Evolutionary conservation across 2,888 invertebrate species (phyloP), one percentile per base, ranked within the genome.

Genomic region (Nomada fucata): DNA sequence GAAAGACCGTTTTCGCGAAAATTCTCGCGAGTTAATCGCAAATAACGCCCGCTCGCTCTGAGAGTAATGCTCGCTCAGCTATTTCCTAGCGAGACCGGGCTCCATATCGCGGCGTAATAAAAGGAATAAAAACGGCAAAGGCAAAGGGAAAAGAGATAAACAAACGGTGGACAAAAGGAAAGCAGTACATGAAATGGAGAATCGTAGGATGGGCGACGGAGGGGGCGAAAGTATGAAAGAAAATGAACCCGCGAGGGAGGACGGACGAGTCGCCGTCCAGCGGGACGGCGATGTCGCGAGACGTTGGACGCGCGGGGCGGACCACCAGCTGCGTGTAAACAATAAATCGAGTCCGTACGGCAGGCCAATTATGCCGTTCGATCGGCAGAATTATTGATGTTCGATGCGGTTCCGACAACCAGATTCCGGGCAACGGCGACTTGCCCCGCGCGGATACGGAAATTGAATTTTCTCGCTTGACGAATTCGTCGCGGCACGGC

Each of bases 1-100:
- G 85, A 79, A 83, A 83, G 86, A 84, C 69, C 82, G 87, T 87
- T 89, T 84, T 88, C 83, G 71, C 83, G 68, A 79, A 84, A 88
- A 87, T 88, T 84, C 85, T 85, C 89, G 81, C 80, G 83, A 83
- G 87, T 89, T 89, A 88, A 89, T 86, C 80, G 82, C 89, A 76
- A 87, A 86, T 88, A 85, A 82, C 82, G 77, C 57, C 60, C 65
- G 53, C 82, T 77, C 26, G 29, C 29, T 57, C 23, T 42, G 42
- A 11, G 55, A 70, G 55, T 59, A 73, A 73, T 73, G 82, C 72
- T 67, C 77, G 69, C 61, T 70, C 65, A 82, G 72, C 70, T 70
- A 82, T 82, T 83, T 63, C 72, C 29, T 42, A 18, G 59, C 29
- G 20, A 36, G 29, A 10, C 60, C 2, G 11, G 42, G 44, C 69